Conservation (phyloP, 2,888 invertebrate species). For the Drosophila macrothrix region DNA sequence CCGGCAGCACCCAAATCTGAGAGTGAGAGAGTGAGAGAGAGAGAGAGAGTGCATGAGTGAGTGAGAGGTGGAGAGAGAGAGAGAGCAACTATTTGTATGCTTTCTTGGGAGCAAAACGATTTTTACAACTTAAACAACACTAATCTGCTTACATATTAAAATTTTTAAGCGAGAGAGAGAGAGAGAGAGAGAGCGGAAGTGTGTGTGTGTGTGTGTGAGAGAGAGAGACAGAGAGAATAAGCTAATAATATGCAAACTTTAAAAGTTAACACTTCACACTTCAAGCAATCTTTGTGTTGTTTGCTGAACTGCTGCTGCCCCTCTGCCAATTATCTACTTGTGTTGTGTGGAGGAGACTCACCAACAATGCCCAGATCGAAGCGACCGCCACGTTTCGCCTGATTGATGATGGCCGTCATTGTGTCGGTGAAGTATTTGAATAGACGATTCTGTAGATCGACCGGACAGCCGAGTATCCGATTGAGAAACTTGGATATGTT, state of each 20-base stretch:
- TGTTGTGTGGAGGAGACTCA: slow-evolving; percentile 72
- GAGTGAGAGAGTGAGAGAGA: neutral
- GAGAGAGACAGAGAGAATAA: neutral
- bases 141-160: no score
- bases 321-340: neutral
- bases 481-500: slow-evolving; percentile 99
- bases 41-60: neutral
- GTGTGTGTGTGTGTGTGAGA: neutral
- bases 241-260: neutral
- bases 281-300: neutral
- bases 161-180: neutral
- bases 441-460: slow-evolving; percentile 97
- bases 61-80: neutral
- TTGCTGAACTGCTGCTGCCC: neutral
- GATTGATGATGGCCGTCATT: slow-evolving; percentile 94
- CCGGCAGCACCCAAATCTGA: slow-evolving; percentile 95
- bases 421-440: slow-evolving; percentile 99
- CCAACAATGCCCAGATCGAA: slow-evolving; percentile 96
- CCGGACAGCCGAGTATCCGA: slow-evolving; percentile 98
- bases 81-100: neutral
- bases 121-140: no score
- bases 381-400: slow-evolving; percentile 96
- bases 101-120: neutral
- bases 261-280: neutral
- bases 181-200: neutral